Evolutionary conservation across 2,797 vertebrate genomes (phyloP).

Genomic region (Chrysolophus pictus): DNA sequence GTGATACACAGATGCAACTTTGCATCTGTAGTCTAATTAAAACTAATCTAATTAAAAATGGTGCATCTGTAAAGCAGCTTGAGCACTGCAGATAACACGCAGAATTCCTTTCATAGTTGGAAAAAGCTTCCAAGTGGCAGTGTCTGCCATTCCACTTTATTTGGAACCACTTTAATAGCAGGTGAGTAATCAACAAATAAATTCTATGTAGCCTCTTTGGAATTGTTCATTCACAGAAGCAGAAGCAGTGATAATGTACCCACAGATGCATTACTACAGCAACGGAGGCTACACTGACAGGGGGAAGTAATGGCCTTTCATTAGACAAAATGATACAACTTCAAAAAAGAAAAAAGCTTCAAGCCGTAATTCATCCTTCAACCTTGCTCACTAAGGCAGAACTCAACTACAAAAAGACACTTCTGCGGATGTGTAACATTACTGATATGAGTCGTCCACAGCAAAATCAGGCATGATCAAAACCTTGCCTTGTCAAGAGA

Average conservation of each 20-base stretch:
- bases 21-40: constrained; percentile 59
- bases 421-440: background rate
- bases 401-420: background rate
- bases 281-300: background rate
- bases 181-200: constrained; percentile 47
- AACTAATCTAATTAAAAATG: constrained; percentile 62
- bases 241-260: constrained; percentile 14
- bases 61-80: constrained; percentile 41
- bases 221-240: constrained; percentile 30
- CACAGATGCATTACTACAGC: background rate
- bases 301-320: background rate
- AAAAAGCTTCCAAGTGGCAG: constrained; percentile 26
- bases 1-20: constrained; percentile 41
- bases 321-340: background rate
- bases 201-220: background rate
- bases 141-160: constrained; percentile 35
- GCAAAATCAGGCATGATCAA: background rate
- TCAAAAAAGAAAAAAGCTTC: constrained; percentile 3
- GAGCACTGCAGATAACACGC: background rate
- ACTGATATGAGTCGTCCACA: background rate
- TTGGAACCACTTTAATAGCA: constrained; percentile 43
- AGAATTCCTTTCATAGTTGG: constrained; percentile 26
- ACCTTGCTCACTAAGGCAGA: background rate
- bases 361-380: background rate
- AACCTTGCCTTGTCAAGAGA: background rate